Conservation (phyloP, 2,797 vertebrate genomes). For the Pyrrhura leucotis region DNA sequence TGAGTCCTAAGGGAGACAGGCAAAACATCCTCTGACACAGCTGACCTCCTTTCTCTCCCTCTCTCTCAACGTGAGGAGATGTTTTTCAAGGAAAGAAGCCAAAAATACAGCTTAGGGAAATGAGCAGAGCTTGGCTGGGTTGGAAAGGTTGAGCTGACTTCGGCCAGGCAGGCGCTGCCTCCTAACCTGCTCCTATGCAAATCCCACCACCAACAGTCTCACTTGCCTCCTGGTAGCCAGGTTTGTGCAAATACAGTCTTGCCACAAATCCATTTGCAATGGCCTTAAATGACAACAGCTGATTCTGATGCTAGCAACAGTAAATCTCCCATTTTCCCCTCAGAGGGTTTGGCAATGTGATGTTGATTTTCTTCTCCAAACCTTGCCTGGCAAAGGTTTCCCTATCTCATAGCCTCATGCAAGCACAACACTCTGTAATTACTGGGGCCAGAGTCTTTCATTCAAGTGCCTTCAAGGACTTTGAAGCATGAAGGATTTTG, state of each 20-base stretch:
- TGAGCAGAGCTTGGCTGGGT: neutral
- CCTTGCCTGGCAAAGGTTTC: conserved; percentile 42
- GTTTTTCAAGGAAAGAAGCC: conserved; percentile 63
- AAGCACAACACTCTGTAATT: conserved; percentile 54
- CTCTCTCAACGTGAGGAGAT: neutral
- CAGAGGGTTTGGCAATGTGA: neutral
- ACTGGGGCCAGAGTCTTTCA: conserved; percentile 38
- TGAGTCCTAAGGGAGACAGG: conserved; percentile 35
- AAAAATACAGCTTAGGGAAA: conserved; percentile 37
- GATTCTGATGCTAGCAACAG: conserved; percentile 11
- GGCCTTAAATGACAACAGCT: conserved; percentile 45
- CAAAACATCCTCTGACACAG: conserved; percentile 66
- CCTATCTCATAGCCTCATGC: conserved; percentile 55
- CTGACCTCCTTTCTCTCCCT: conserved; percentile 37
- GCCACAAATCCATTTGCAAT: conserved; percentile 55
- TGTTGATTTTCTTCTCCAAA: conserved; percentile 51
- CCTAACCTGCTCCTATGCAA: conserved; percentile 24
- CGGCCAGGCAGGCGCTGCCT: neutral
- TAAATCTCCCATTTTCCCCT: conserved; percentile 31
- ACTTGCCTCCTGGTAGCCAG: neutral
- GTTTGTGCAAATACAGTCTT: neutral
- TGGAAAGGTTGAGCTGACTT: neutral
- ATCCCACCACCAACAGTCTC: neutral
- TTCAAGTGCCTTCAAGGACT: conserved; percentile 64
- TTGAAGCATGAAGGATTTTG: conserved; percentile 54